Percentiles rank a stretch among this genome's conserved stretches.
Evolutionary conservation across 2,888 invertebrate genomes (phyloP).

Genomic region (Slavum lentiscoides): DNA sequence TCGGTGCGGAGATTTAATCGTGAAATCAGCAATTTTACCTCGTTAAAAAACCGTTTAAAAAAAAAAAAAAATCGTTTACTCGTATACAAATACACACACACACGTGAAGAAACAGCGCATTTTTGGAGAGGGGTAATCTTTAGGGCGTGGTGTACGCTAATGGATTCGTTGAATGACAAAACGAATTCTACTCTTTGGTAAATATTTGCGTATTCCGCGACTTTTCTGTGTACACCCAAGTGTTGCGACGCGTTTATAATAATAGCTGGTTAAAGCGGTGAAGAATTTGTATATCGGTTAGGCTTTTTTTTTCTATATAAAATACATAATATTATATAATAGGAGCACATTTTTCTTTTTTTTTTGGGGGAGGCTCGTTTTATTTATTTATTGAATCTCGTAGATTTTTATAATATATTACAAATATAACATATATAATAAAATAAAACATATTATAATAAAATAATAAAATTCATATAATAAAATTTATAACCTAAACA

Average conservation of each 20-base stretch:
- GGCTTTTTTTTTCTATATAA: not conserved
- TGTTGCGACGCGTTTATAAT: not conserved
- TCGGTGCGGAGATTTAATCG: not conserved
- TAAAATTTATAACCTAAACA: too few relatives aligned
- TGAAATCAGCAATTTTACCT: not conserved
- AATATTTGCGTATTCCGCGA: slow-evolving; percentile 8
- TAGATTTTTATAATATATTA: too few relatives aligned
- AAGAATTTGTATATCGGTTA: not conserved
- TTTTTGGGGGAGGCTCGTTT: too few relatives aligned
- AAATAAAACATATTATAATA: too few relatives aligned
- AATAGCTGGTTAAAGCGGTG: not conserved
- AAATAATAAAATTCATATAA: too few relatives aligned
- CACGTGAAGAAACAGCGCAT: not conserved
- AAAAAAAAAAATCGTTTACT: not conserved
- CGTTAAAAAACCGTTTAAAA: not conserved
- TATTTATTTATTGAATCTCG: too few relatives aligned
- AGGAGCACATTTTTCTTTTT: too few relatives aligned
- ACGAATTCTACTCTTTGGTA: slow-evolving; percentile 19
- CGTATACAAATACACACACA: not conserved
- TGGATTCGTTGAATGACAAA: slow-evolving; percentile 20
- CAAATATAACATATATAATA: too few relatives aligned
- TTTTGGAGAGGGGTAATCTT: slow-evolving; percentile 3
- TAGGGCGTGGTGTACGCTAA: slow-evolving; percentile 26
- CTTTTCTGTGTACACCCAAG: not conserved
- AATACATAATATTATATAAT: too few relatives aligned